phyloP scores from a whole-genome alignment of 2,888 invertebrate genomes.

The Pocota personata region DNA sequence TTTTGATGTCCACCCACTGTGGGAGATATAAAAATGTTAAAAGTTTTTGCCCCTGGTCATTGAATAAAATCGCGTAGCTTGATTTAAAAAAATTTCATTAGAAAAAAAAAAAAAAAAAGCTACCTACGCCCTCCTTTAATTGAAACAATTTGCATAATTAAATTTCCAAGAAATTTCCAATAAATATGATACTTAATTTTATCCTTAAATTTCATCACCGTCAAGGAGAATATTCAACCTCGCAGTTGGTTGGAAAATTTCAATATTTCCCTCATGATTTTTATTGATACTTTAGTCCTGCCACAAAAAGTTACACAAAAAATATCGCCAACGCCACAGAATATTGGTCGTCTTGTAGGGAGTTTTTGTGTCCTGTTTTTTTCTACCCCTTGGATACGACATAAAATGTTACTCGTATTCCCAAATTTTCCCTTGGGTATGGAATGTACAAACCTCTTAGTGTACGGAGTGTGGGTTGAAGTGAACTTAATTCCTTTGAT shows the following conservation, averaged over 20 bases:
- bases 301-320: background rate
- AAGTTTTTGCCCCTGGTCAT: background rate
- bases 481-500: constrained; percentile 47
- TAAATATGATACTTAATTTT: constrained; percentile 19
- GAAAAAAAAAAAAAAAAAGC: background rate
- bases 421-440: constrained; percentile 18
- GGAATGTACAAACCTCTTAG: background rate
- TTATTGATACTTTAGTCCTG: background rate
- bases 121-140: background rate
- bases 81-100: background rate
- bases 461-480: background rate
- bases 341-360: background rate
- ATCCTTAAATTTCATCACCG: background rate
- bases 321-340: background rate
- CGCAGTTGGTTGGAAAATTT: background rate
- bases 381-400: constrained; percentile 5
- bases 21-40: background rate
- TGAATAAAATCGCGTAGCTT: background rate
- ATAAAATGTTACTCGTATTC: constrained; percentile 44
- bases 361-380: background rate
- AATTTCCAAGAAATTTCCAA: constrained; percentile 45
- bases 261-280: constrained; percentile 14
- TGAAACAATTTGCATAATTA: constrained; percentile 60
- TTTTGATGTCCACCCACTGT: background rate
- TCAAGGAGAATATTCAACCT: background rate